Percentiles rank a stretch among this genome's conserved stretches.
These are phyloP conservation scores for Tarsius wallacei DNA, from an alignment of 2,797 vertebrate genomes.

Conservation along the genomic window DNA sequence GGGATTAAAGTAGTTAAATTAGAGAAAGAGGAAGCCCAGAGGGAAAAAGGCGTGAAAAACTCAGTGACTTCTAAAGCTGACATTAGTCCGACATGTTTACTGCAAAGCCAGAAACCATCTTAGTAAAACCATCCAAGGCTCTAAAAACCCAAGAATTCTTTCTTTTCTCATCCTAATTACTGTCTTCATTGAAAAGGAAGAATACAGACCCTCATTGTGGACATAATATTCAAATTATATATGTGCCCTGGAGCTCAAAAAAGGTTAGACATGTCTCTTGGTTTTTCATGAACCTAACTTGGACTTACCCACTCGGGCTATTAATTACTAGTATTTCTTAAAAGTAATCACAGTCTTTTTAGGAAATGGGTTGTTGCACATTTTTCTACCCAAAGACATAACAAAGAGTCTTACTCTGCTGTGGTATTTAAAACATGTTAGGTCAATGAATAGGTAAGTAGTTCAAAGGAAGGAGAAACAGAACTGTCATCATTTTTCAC, in stretches of 20 bases:
- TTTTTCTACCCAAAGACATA: constrained; percentile 65
- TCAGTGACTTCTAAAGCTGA: constrained; percentile 58
- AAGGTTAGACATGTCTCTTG: constrained; percentile 56
- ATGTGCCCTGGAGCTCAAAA: constrained; percentile 49
- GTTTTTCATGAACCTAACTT: constrained; percentile 64
- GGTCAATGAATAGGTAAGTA: constrained; percentile 46
- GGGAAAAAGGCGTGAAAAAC: constrained; percentile 57
- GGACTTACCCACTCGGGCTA: constrained; percentile 41
- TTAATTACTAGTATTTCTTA: constrained; percentile 75
- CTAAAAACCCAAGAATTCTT: constrained; percentile 72
- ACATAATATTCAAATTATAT: constrained; percentile 75
- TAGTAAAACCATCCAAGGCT: constrained; percentile 56
- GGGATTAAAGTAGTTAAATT: constrained; percentile 72
- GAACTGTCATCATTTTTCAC: not conserved
- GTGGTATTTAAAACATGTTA: constrained; percentile 63
- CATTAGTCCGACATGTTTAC: constrained; percentile 28
- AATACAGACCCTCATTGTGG: constrained; percentile 62
- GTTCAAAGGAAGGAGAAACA: constrained; percentile 64
- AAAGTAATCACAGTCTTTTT: constrained; percentile 77
- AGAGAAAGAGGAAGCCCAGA: constrained; percentile 71
- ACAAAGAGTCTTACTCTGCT: constrained; percentile 45
- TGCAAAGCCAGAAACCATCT: constrained; percentile 56
- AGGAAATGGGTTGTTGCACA: constrained; percentile 65
- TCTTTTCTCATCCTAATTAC: constrained; percentile 78
- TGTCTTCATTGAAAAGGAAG: constrained; percentile 71